A percentile compares a stretch with the other conserved stretches of the same genome.
Conservation (phyloP, 1,140 invertebrate genomes). For the Scylla paramamosain region DNA sequence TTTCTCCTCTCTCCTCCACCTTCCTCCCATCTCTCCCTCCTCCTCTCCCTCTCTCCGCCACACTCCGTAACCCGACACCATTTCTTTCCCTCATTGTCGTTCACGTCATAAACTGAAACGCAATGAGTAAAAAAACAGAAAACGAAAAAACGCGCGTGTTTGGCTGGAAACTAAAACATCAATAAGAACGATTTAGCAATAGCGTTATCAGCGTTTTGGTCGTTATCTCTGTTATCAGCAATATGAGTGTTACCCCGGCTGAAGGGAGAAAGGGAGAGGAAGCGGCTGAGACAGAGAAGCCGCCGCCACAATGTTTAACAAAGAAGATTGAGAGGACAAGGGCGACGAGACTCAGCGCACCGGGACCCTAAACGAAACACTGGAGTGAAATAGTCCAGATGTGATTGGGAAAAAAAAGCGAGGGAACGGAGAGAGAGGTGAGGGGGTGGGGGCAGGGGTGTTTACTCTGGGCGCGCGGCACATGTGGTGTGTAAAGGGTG, state of each 20-base stretch:
- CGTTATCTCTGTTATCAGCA: conserved; percentile 22
- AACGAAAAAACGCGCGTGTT: neutral
- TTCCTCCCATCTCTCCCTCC: neutral
- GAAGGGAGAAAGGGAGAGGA: neutral
- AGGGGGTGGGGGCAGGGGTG: neutral
- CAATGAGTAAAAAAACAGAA: neutral
- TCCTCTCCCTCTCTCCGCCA: neutral
- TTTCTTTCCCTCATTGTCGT: conserved; percentile 1
- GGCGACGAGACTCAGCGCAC: neutral
- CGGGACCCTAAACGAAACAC: neutral
- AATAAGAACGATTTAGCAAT: neutral
- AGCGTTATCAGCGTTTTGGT: conserved; percentile 16
- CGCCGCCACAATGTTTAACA: neutral
- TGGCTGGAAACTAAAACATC: neutral
- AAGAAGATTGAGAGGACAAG: neutral
- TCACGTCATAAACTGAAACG: conserved; percentile 7
- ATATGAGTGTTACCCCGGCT: neutral
- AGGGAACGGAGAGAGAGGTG: neutral
- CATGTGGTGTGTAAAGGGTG: conserved; percentile 73
- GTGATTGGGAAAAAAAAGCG: conserved; percentile 43
- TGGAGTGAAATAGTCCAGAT: conserved; percentile 54
- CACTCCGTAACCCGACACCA: neutral
- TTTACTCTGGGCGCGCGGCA: conserved; percentile 44
- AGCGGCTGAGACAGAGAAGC: neutral
- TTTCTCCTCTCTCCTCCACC: neutral